Evolutionary conservation across 1,140 invertebrate species (phyloP).

Genomic region (Paraescarpia echinospica): DNA sequence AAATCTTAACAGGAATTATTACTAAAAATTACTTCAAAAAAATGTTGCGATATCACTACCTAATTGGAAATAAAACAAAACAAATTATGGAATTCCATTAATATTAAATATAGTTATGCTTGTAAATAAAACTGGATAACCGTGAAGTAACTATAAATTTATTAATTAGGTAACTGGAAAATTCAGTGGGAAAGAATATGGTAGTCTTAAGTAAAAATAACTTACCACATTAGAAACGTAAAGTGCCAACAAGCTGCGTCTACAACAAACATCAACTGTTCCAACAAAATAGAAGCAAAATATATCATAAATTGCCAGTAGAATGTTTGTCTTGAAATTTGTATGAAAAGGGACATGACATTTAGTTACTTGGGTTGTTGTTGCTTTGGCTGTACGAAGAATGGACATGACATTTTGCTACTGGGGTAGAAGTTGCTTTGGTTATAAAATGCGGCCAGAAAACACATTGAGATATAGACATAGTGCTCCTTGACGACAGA

Average conservation of each 20-base stretch:
- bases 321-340: no score
- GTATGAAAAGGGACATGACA: no score
- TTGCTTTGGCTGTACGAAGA: no score
- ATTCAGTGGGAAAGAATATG: slow-evolving; percentile 29
- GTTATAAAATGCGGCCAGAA: no score
- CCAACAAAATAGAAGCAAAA: not conserved
- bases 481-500: not conserved
- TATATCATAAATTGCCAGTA: not conserved
- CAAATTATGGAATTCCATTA: no score
- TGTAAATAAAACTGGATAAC: no score
- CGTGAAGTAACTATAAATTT: no score
- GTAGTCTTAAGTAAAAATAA: slow-evolving; percentile 33
- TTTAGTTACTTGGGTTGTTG: no score
- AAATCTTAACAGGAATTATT: not conserved
- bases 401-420: not conserved
- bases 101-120: no score
- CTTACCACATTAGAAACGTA: slow-evolving; percentile 80
- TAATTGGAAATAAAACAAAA: no score
- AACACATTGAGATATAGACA: not conserved
- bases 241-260: slow-evolving; percentile 70
- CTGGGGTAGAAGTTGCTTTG: not conserved
- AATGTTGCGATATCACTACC: not conserved
- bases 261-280: slow-evolving; percentile 59
- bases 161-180: not conserved
- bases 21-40: not conserved